phyloP scores from a whole-genome alignment of 2,888 invertebrate genomes.

The Altica lythri region DNA sequence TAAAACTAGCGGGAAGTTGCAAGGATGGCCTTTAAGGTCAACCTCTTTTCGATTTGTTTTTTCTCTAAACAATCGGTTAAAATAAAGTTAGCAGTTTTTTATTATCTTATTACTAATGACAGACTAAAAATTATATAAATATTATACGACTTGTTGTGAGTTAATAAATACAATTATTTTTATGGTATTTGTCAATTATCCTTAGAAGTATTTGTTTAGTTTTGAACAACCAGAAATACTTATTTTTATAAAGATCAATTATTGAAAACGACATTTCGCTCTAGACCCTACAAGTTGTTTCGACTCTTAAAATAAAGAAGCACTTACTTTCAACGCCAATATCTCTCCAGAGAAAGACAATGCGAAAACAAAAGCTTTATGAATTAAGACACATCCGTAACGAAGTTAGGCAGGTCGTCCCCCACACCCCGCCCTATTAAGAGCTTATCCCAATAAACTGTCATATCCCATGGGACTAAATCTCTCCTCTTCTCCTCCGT shows the following conservation, averaged over 20 bases:
- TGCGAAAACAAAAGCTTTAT: constrained; percentile 54
- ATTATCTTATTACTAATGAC: no score
- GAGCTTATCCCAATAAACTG: constrained; percentile 58
- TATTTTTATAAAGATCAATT: neutral
- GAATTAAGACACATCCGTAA: constrained; percentile 55
- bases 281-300: constrained; percentile 20
- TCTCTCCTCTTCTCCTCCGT: constrained; percentile 42
- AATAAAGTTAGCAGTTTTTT: no score
- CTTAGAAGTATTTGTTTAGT: no score
- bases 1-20: no score
- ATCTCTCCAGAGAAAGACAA: constrained; percentile 48
- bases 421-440: constrained; percentile 49
- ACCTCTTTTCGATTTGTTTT: no score
- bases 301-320: constrained; percentile 44
- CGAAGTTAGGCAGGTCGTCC: constrained; percentile 49
- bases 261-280: constrained; percentile 1
- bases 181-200: no score
- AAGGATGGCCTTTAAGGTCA: no score
- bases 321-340: constrained; percentile 51
- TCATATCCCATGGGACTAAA: constrained; percentile 53
- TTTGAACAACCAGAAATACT: neutral
- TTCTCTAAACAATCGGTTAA: no score
- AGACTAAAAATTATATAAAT: no score
- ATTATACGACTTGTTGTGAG: no score
- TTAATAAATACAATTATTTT: no score